Evolutionary conservation across 2,888 invertebrate genomes (phyloP), one percentile per base, ranked within the genome.

Genomic region (Nineta flava): DNA sequence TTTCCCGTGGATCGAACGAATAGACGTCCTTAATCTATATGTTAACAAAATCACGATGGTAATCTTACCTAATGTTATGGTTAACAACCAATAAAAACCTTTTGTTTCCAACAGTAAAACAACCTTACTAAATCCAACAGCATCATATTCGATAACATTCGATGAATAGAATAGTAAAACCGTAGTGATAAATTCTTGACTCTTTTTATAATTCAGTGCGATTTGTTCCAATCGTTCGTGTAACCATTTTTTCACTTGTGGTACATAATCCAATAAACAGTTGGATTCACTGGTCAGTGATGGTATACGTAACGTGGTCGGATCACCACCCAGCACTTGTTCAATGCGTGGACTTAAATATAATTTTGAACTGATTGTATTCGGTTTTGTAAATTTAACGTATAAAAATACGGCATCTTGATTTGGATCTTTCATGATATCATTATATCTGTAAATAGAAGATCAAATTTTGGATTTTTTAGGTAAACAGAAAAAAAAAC

Each of bases 31-130:
- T 26, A 26, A 3, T 19, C n/a, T n/a, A n/a, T n/a, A n/a, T n/a
- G n/a, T n/a, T n/a, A 52, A 26, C 42, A 17, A 48, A 51, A 46
- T 31, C 31, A 47, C 40, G 17, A 17, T n/a, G n/a, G n/a, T 17
- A 44, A 47, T 58, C 62, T 59, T 61, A 74, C 75, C 72, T 56
- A 75, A 66, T 53, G 67, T 69, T 54, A 81, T 71, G 54, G 72
- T 70, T 21, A 81, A 64, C 46, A 81, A 68, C 67, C 77, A 79
- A 61, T 76, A 74, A 60, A 78, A 78, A 59, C 74, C 73, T 57
- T 76, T 73, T 62, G 74, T 71, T 63, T 77, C 75, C 62, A 77
- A 74, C 21, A 81, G 60, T 57, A 81, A 75, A 15, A 73, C 71
- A 15, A 77, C 73, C 53, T 65, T 67, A 13, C 59, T 60, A 57